A percentile compares a stretch with the other conserved stretches of the same genome.
These are phyloP conservation scores for Epicampocera succincta DNA, from an alignment of 2,888 invertebrate species.

Conservation along the genomic window DNA sequence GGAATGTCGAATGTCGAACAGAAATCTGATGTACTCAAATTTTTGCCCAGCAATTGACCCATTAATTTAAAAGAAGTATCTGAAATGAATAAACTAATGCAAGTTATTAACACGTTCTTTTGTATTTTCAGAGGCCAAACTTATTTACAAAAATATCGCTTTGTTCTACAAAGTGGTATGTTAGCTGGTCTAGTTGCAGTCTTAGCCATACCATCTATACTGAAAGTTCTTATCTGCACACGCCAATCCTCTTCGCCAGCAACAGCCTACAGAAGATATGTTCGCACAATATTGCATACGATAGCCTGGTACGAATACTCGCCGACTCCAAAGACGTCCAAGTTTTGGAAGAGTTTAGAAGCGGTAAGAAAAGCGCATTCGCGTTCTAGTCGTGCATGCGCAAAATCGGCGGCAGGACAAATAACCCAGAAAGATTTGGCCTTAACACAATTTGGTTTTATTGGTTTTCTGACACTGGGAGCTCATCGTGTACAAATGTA, in stretches of 20 bases:
- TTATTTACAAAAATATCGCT: slow-evolving; percentile 87
- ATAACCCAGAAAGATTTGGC: slow-evolving; percentile 93
- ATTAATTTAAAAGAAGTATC: no score
- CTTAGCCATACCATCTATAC: slow-evolving; percentile 88
- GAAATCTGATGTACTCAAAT: no score
- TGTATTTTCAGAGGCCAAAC: slow-evolving; percentile 85
- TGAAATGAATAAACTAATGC: no score
- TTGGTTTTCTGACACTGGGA: slow-evolving; percentile 87
- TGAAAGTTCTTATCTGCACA: slow-evolving; percentile 87
- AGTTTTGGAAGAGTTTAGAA: slow-evolving; percentile 87
- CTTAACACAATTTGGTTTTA: slow-evolving; percentile 93
- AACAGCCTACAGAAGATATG: slow-evolving; percentile 89
- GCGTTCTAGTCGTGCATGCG: slow-evolving; percentile 83
- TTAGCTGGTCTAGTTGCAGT: slow-evolving; percentile 89
- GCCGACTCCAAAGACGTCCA: slow-evolving; percentile 81
- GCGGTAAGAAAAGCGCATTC: slow-evolving; percentile 87
- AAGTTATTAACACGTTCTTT: neutral
- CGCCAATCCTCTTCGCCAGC: slow-evolving; percentile 86
- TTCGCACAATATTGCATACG: slow-evolving; percentile 90
- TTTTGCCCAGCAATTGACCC: no score
- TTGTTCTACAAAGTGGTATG: slow-evolving; percentile 87
- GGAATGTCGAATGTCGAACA: no score
- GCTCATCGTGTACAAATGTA: slow-evolving; percentile 86
- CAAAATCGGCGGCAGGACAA: slow-evolving; percentile 82
- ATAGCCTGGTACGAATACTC: slow-evolving; percentile 86